phyloP scores from a whole-genome alignment of 30 jellyfish, hydroid and myxozoan species.

The Turritopsis dohrnii region DNA sequence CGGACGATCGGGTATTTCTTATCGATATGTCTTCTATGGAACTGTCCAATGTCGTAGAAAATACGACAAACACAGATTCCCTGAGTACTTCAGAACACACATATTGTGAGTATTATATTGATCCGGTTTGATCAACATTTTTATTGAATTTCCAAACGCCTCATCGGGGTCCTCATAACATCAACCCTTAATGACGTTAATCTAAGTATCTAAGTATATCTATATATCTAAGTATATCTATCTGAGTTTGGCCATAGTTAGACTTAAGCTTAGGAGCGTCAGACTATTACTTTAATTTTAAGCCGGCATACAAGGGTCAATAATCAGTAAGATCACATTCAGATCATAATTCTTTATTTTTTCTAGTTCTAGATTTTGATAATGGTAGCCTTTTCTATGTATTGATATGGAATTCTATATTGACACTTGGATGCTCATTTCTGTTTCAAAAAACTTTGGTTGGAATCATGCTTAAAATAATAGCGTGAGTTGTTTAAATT shows the following conservation, averaged over 20 bases:
- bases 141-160: too few species aligned
- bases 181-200: too few species aligned
- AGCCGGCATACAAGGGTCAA: too few species aligned
- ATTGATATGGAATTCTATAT: background rate
- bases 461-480: background rate
- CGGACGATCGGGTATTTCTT: background rate
- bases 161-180: too few species aligned
- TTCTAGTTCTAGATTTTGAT: background rate
- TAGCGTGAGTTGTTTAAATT: background rate
- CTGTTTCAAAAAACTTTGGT: background rate
- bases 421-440: background rate
- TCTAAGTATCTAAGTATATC: too few species aligned
- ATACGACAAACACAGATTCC: background rate
- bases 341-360: too few species aligned
- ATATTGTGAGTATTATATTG: background rate
- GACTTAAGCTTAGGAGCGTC: too few species aligned
- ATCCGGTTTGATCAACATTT: background rate
- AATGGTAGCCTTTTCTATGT: background rate
- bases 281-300: too few species aligned
- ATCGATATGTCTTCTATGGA: background rate
- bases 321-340: too few species aligned
- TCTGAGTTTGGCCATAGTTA: too few species aligned
- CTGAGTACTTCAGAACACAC: background rate
- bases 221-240: too few species aligned
- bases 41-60: background rate